These are phyloP conservation scores for Nephila pilipes DNA, from an alignment of 1,140 invertebrate genomes.

Conservation along the genomic window DNA sequence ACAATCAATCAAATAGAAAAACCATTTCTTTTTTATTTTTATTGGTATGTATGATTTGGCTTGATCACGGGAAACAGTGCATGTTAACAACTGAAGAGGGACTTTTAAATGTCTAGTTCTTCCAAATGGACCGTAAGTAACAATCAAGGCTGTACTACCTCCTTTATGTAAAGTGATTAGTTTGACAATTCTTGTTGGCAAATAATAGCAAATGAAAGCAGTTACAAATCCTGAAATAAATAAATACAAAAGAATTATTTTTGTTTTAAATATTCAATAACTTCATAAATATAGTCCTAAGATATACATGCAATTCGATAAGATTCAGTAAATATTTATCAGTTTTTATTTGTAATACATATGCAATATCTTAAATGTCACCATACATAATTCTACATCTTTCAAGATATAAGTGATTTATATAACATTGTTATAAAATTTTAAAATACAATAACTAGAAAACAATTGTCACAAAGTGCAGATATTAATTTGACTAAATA, in stretches of 20 bases:
- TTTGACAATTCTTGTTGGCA: slow-evolving; percentile 58
- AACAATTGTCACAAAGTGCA: too few species aligned
- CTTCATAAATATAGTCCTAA: neutral
- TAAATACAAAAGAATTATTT: neutral
- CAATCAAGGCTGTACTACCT: slow-evolving; percentile 24
- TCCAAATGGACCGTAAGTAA: slow-evolving; percentile 64
- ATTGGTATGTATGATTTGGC: slow-evolving; percentile 61
- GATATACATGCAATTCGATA: neutral
- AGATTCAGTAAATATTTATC: neutral
- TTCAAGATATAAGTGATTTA: too few species aligned
- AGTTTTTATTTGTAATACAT: too few species aligned
- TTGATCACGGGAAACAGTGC: slow-evolving; percentile 35
- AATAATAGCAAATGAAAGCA: slow-evolving; percentile 22
- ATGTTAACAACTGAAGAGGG: slow-evolving; percentile 52
- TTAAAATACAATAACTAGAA: too few species aligned
- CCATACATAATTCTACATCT: too few species aligned
- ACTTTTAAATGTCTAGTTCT: slow-evolving; percentile 40
- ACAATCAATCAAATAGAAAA: slow-evolving; percentile 68
- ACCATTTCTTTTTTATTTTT: slow-evolving; percentile 59
- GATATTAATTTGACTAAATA: too few species aligned
- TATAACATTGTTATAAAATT: too few species aligned
- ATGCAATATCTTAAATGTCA: too few species aligned
- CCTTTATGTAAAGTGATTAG: slow-evolving; percentile 55
- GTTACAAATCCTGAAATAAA: slow-evolving; percentile 51
- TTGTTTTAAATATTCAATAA: neutral